phyloP scores from a whole-genome alignment of 2,797 vertebrate species.

The Falco concolor region DNA sequence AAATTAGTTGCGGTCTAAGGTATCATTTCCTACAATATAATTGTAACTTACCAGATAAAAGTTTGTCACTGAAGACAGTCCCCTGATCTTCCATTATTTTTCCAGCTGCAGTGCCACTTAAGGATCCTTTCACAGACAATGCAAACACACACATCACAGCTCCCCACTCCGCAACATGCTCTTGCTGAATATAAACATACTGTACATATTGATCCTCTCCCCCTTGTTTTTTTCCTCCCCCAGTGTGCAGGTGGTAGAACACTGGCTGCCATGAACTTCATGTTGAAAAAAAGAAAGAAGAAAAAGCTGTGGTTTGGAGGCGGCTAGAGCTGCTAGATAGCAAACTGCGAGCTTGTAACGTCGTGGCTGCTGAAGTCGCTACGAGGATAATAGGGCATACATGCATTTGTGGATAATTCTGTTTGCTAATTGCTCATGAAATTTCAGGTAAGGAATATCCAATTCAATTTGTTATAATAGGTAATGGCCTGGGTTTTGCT shows the following conservation, averaged over 20 bases:
- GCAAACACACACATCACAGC: slow-evolving; percentile 64
- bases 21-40: slow-evolving; percentile 68
- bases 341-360: slow-evolving; percentile 14
- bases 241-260: slow-evolving; percentile 71
- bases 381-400: neutral
- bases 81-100: slow-evolving; percentile 68
- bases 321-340: slow-evolving; percentile 51
- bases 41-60: slow-evolving; percentile 72
- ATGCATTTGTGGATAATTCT: neutral
- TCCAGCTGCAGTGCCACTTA: slow-evolving; percentile 63
- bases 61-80: slow-evolving; percentile 72
- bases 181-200: slow-evolving; percentile 71
- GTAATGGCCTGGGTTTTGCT: neutral
- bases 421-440: neutral
- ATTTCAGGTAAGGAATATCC: neutral
- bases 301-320: slow-evolving; percentile 49
- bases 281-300: neutral
- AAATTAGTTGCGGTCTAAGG: slow-evolving; percentile 65
- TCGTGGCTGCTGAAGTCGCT: neutral
- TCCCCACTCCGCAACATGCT: slow-evolving; percentile 59
- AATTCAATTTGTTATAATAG: neutral
- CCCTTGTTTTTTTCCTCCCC: slow-evolving; percentile 18
- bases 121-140: slow-evolving; percentile 65
- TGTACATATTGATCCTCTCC: slow-evolving; percentile 69
- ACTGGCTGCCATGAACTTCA: slow-evolving; percentile 65